phyloP scores from a whole-genome alignment of 2,113 vertebrate species.

The Leptobrachium leishanense region DNA sequence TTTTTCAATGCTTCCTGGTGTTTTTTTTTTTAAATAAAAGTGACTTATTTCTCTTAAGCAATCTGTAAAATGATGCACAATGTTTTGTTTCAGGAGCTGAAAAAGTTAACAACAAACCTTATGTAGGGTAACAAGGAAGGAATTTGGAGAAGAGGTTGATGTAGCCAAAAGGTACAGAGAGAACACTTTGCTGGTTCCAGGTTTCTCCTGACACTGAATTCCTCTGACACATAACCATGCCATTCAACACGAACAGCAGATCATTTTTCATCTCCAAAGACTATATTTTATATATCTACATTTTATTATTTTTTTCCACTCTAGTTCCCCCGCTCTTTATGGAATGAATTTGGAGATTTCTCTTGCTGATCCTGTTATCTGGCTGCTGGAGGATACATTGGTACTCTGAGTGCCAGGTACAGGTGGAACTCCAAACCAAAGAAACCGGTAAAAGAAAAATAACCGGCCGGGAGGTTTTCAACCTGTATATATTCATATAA shows the following conservation, averaged over 20 bases:
- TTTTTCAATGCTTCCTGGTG: no score
- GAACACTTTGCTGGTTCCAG: slow-evolving; percentile 19
- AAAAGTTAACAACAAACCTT: not conserved
- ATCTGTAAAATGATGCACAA: no score
- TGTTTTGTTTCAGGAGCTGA: not conserved
- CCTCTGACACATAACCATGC: slow-evolving; percentile 3
- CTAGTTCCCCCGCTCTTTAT: not conserved
- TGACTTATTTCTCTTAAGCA: no score
- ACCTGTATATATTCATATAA: no score
- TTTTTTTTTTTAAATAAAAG: no score
- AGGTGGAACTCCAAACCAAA: no score
- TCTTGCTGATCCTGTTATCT: not conserved
- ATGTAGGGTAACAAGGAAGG: slow-evolving; percentile 12
- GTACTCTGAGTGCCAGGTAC: no score
- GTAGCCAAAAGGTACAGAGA: slow-evolving; percentile 14
- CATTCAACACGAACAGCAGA: not conserved
- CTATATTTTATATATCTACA: no score
- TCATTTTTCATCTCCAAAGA: slow-evolving; percentile 17
- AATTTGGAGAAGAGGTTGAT: slow-evolving; percentile 8
- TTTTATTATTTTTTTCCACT: not conserved
- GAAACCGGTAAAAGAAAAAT: no score
- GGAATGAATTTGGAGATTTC: not conserved
- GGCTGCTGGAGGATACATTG: not conserved
- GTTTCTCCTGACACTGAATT: slow-evolving; percentile 26
- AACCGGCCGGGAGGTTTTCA: no score